A percentile compares a stretch with the other conserved stretches of the same genome.
phyloP scores from a whole-genome alignment of 2,888 invertebrate genomes.

The Dryobota labecula region DNA sequence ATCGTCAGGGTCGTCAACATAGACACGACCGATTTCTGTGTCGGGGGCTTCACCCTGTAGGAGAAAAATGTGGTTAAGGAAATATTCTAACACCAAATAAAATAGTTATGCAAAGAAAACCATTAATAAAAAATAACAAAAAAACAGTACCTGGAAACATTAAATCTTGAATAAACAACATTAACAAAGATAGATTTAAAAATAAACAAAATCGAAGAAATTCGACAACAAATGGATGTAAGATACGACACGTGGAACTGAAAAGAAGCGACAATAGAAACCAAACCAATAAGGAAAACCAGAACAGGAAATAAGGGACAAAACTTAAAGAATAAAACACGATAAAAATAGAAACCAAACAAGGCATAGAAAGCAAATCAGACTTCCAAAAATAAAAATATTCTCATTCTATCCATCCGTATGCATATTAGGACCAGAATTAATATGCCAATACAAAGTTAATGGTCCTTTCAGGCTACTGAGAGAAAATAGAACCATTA shows the following conservation, averaged over 20 bases:
- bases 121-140: neutral
- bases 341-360: conserved; percentile 1
- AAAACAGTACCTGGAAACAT: neutral
- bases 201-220: neutral
- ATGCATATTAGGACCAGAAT: conserved; percentile 1
- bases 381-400: conserved; percentile 14
- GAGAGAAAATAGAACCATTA: conserved; percentile 21
- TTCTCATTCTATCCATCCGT: neutral
- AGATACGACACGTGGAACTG: neutral
- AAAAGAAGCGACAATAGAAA: neutral
- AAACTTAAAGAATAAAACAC: neutral
- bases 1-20: conserved; percentile 98
- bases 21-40: conserved; percentile 97
- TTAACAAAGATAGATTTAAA: neutral
- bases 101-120: neutral
- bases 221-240: neutral
- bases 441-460: conserved; percentile 17
- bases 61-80: neutral
- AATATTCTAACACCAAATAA: neutral
- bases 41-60: conserved; percentile 93
- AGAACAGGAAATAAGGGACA: conserved; percentile 10
- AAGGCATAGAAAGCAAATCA: neutral
- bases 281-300: neutral
- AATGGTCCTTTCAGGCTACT: conserved; percentile 13
- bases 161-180: neutral